Evolutionary conservation across 1,140 invertebrate genomes (phyloP), one percentile per base, ranked within the genome.

Genomic region (Trachelipus rathkii): DNA sequence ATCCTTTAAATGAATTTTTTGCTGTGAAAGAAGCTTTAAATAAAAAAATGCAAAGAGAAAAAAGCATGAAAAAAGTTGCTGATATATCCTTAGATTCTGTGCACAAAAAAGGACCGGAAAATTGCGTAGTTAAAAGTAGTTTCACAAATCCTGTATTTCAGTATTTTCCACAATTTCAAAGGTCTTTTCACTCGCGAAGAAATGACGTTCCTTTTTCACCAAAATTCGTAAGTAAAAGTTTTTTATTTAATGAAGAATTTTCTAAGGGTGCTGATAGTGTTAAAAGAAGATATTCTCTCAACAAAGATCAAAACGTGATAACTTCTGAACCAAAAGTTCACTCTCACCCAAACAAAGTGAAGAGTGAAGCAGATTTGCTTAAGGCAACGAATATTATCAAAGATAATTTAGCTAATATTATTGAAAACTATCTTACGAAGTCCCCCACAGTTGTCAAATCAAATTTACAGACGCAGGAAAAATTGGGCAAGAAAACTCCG

Each of bases 351-450:
- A 60, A 73, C 10, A 72, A 74, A 43, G 75, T 78, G 44, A 78
- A 50, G 44, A 81, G 79, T 72, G 79, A 81, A 74, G 77, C 77
- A 21, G 79, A 81, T 21, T 53, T 81, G 23, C 75, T 75, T 21
- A 46, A 76, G 74, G 77, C 79, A 11, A 78, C 79, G n/a, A 78
- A 70, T 71, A 77, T 81, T 44, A 81, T 81, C n/a, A 78, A 73
- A 72, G 79, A 81, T 24, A 81, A 81, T 46, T 67, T 81, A 11
- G 77, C 79, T 13, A 81, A 81, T 67, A 81, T 81, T 68, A 74
- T 81, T 21, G 77, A 81, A 60, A 81, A 78, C 43, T 81, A 81
- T 23, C 71, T 81, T 15, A 60, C 50, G 19, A 60, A 60, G 50
- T 60, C 50, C 8, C 50, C 50, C 50, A 19, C 11, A 60, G 50